Evolutionary conservation across 1,140 invertebrate species (phyloP).

Genomic region (Penaeus chinensis): DNA sequence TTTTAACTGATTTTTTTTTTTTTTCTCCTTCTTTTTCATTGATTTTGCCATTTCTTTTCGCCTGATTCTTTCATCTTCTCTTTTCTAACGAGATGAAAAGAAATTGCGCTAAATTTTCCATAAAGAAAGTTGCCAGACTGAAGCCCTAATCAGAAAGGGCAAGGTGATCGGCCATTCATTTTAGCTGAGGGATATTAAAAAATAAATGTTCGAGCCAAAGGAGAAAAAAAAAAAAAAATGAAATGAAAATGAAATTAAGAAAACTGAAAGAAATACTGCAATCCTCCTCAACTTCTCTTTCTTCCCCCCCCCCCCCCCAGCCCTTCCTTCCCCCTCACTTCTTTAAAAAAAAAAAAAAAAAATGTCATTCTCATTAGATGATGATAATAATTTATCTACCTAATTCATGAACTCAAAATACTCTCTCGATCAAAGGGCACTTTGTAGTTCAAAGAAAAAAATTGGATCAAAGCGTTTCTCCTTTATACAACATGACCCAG

Average conservation of each 20-base stretch:
- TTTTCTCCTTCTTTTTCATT: no score
- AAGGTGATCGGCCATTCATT: no score
- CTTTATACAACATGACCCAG: conserved; percentile 23
- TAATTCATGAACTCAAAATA: conserved; percentile 41
- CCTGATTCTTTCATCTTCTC: no score
- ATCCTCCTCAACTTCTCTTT: background rate
- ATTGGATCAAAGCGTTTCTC: conserved; percentile 27
- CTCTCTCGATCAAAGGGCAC: conserved; percentile 34
- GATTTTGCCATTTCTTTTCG: no score
- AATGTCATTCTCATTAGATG: conserved; percentile 22
- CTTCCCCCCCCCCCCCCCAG: background rate
- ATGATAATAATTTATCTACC: conserved; percentile 40
- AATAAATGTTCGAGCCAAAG: background rate
- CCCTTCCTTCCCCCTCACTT: background rate
- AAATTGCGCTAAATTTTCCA: no score
- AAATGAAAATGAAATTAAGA: background rate
- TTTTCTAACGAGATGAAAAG: no score
- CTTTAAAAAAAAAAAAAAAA: conserved; percentile 4
- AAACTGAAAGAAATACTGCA: background rate
- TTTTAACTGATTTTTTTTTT: no score
- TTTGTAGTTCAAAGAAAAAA: conserved; percentile 53
- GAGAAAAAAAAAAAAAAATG: background rate
- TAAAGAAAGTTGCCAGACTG: no score
- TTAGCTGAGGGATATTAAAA: background rate
- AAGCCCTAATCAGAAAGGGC: no score